These are phyloP conservation scores for Pseudopleuronectes americanus DNA, from an alignment of 2,797 vertebrate genomes.

Conservation along the genomic window DNA sequence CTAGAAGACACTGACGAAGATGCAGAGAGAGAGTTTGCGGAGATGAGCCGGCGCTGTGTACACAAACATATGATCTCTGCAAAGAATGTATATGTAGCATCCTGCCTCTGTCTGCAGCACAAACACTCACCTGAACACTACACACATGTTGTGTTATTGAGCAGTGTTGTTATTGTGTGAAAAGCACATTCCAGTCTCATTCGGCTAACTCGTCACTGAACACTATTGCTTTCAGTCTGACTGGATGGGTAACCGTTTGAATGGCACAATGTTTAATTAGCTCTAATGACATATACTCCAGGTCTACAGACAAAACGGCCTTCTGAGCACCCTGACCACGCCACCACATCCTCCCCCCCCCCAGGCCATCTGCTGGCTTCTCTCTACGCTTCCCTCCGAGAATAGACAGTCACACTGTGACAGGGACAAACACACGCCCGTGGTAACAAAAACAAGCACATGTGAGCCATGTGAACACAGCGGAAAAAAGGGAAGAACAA, in stretches of 20 bases:
- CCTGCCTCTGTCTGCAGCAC: conserved; percentile 24
- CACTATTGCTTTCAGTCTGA: conserved; percentile 3
- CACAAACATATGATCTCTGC: too few relatives aligned
- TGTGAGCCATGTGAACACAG: conserved; percentile 1
- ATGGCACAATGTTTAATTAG: conserved; percentile 44
- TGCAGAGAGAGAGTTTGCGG: too few relatives aligned
- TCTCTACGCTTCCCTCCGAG: conserved; percentile 30
- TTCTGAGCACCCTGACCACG: conserved; percentile 25
- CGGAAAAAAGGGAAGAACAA: conserved; percentile 1
- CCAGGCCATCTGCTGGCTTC: conserved; percentile 44
- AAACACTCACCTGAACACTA: too few relatives aligned
- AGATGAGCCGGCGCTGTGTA: too few relatives aligned
- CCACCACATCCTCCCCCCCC: conserved; percentile 9
- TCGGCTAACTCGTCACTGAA: too few relatives aligned
- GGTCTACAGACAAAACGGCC: conserved; percentile 44
- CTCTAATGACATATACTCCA: conserved; percentile 42
- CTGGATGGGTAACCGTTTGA: conserved; percentile 22
- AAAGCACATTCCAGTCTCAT: too few relatives aligned
- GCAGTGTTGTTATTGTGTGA: too few relatives aligned
- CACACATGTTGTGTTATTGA: too few relatives aligned
- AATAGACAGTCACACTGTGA: conserved; percentile 35
- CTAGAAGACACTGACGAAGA: too few relatives aligned
- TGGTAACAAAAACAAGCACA: conserved; percentile 25
- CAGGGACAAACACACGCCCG: conserved; percentile 6
- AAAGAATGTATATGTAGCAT: too few relatives aligned